These are phyloP conservation scores for Panurus biarmicus DNA, from an alignment of 2,113 vertebrate species.

Conservation along the genomic window DNA sequence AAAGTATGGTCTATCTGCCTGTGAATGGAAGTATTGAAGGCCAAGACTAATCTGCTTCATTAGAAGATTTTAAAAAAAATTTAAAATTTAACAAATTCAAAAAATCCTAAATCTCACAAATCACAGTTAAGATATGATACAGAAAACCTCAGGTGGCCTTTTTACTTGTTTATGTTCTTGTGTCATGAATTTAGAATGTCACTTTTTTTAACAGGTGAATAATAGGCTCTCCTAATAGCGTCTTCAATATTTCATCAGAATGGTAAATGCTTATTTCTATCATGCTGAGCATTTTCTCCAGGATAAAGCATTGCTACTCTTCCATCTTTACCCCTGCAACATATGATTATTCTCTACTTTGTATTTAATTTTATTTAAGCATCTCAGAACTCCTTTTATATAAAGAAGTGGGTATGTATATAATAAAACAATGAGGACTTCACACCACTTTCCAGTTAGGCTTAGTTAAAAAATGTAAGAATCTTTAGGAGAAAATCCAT, in stretches of 20 bases:
- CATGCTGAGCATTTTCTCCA: not conserved
- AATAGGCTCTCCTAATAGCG: not conserved
- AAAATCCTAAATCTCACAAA: not conserved
- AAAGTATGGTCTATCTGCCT: not conserved
- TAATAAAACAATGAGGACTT: not conserved
- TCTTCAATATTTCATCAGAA: not conserved
- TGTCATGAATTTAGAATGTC: not conserved
- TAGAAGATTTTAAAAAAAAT: not conserved
- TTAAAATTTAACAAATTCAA: not conserved
- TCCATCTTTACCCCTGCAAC: not conserved
- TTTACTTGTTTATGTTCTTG: not conserved
- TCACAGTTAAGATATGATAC: not conserved
- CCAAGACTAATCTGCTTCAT: not conserved
- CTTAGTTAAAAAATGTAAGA: not conserved
- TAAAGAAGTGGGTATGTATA: not conserved
- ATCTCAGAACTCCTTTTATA: not conserved
- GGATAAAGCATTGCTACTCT: not conserved
- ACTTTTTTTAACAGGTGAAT: not conserved
- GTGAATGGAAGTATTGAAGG: not conserved
- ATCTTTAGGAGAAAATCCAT: not conserved
- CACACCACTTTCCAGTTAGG: not conserved
- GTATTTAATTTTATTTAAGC: not conserved
- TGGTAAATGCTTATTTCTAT: not conserved
- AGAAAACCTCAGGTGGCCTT: not conserved
- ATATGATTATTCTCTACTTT: not conserved